Evolutionary conservation across 2,888 invertebrate genomes (phyloP).

Genomic region (Helleia helle): DNA sequence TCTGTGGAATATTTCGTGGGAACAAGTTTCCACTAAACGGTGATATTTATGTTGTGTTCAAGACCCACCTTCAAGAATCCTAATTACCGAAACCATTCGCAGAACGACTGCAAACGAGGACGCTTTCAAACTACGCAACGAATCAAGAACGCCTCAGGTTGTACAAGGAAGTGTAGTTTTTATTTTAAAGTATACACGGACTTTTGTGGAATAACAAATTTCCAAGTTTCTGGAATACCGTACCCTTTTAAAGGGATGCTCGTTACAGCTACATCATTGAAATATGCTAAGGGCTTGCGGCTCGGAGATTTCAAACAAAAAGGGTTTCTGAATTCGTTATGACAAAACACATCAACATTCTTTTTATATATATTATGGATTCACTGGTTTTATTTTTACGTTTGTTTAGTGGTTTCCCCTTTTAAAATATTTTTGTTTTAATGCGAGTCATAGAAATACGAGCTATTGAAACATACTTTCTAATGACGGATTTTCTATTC

Average conservation of each 20-base stretch:
- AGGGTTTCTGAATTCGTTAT: slow-evolving; percentile 25
- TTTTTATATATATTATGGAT: slow-evolving; percentile 15
- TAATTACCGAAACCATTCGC: slow-evolving; percentile 23
- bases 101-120: slow-evolving; percentile 25
- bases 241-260: slow-evolving; percentile 31
- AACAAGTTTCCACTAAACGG: neutral
- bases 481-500: no score
- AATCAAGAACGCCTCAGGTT: slow-evolving; percentile 10
- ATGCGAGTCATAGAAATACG: no score
- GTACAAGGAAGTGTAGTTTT: slow-evolving; percentile 17
- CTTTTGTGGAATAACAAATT: slow-evolving; percentile 17
- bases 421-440: neutral
- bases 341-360: slow-evolving; percentile 27
- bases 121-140: slow-evolving; percentile 22
- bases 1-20: neutral
- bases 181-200: slow-evolving; percentile 12
- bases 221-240: slow-evolving; percentile 25
- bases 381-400: neutral
- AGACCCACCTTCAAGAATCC: slow-evolving; percentile 18
- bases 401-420: neutral
- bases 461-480: no score
- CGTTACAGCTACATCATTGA: slow-evolving; percentile 39
- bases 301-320: slow-evolving; percentile 28
- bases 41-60: slow-evolving; percentile 7
- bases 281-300: slow-evolving; percentile 33